Conservation (phyloP, 2,888 invertebrate species). For the Homarus gammarus region DNA sequence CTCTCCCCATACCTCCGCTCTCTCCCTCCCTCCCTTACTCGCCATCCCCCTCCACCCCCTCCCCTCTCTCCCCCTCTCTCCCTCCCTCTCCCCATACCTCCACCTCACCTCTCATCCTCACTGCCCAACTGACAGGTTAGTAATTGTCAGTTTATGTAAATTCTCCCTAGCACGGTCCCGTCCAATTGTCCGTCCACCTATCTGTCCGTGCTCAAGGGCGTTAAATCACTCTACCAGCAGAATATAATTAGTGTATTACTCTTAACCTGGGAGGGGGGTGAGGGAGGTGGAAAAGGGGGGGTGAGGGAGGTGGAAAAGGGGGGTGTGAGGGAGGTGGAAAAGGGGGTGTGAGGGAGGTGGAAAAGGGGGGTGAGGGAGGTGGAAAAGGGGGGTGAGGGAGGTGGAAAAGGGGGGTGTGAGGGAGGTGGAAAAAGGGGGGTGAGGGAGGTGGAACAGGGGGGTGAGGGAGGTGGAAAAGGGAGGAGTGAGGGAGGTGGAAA, state of each 20-base stretch:
- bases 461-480: background rate
- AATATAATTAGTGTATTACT: background rate
- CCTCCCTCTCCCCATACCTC: background rate
- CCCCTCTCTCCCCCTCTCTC: background rate
- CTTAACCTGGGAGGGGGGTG: background rate
- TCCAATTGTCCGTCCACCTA: background rate
- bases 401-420: background rate
- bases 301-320: conserved; percentile 2
- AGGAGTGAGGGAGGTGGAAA: background rate
- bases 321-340: background rate
- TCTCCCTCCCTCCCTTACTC: background rate
- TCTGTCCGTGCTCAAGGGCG: background rate
- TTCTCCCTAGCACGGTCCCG: background rate
- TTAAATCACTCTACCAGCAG: background rate
- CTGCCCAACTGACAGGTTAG: background rate
- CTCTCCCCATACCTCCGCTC: background rate
- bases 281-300: background rate
- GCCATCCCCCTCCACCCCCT: too few relatives aligned
- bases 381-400: background rate
- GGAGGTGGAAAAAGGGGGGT: too few relatives aligned
- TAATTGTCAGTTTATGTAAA: conserved; percentile 9
- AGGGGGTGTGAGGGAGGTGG: too few relatives aligned
- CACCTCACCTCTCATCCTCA: background rate
- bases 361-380: too few relatives aligned
- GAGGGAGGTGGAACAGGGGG: background rate